Evolutionary conservation across 2,797 vertebrate species (phyloP), one percentile per base, ranked within the genome.

Genomic region (Myiothlypis chrysogaster): DNA sequence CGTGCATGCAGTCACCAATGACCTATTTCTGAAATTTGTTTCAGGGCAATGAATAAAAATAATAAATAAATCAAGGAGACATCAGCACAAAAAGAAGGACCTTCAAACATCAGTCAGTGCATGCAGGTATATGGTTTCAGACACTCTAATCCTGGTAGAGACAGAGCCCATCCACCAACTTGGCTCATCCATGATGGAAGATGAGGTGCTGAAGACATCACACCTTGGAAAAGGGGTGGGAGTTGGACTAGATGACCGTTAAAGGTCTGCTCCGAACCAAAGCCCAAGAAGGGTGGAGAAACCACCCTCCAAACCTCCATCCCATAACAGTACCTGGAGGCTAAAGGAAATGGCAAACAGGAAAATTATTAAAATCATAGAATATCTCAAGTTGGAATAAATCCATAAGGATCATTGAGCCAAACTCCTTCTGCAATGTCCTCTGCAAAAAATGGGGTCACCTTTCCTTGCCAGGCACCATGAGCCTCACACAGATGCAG

Each of bases 1-100:
- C 7, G 7, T 4, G 5, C 7, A 20, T 14, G 10, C 4, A 5
- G 57, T 49, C 25, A 4, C 50, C 14, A 5, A 13, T 3, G 1
- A 75, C 52, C 59, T 35, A 25, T 22, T 72, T 90, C 68, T 59
- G 60, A 66, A 75, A 87, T 83, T 83, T 86, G 8, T 73, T 69
- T 72, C 56, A 21, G 25, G 49, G 50, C 3, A 18, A 90, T n/a
- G 65, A 92, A 81, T 75, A 64, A 83, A 70, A 27, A 81, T 75
- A 69, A 81, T 65, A 27, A 49, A 18, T 60, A 22, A 64, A 70
- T 87, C 83, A 70, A 20, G 22, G 39, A 55, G 49, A 87, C 25
- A 19, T 37, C 43, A 46, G 24, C 23, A 69, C 43, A 37, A 86
- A 86, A 63, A 55, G 56, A 87, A 81, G 77, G 50, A 60, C 57